Percentiles rank a stretch among this genome's conserved stretches.
Conservation (phyloP, 2,113 vertebrate species). For the Hipposideros armiger region DNA sequence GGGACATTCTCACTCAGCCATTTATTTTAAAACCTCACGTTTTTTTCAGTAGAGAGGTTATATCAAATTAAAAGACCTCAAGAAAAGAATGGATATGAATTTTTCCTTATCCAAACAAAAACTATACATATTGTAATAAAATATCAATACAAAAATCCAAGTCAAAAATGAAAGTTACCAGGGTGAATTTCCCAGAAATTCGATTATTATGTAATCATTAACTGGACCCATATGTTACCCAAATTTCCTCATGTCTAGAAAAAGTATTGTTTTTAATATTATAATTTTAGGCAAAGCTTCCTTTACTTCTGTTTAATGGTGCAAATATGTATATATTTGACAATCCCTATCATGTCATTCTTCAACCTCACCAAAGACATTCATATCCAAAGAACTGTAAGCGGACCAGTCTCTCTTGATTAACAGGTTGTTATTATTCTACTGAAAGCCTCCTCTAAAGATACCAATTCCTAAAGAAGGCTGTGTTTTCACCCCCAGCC, state of each 20-base stretch:
- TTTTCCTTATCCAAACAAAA: slow-evolving; percentile 7
- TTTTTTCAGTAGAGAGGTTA: neutral
- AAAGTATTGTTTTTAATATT: neutral
- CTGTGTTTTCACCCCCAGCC: neutral
- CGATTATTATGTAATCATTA: neutral
- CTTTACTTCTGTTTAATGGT: neutral
- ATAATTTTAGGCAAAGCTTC: neutral
- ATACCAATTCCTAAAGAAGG: neutral
- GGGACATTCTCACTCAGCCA: neutral
- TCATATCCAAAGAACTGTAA: neutral
- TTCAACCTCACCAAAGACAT: neutral
- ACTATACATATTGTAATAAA: neutral
- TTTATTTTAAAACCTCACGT: neutral
- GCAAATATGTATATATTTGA: neutral
- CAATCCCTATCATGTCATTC: neutral
- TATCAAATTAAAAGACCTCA: neutral
- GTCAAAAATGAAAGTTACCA: neutral
- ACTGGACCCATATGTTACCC: neutral
- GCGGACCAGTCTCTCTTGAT: neutral
- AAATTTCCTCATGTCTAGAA: neutral
- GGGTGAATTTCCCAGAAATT: neutral
- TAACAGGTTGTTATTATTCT: neutral
- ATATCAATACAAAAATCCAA: neutral
- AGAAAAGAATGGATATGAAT: neutral
- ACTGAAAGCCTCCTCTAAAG: neutral